Conservation (phyloP, 1,140 invertebrate species). For the Cephus cinctus region DNA sequence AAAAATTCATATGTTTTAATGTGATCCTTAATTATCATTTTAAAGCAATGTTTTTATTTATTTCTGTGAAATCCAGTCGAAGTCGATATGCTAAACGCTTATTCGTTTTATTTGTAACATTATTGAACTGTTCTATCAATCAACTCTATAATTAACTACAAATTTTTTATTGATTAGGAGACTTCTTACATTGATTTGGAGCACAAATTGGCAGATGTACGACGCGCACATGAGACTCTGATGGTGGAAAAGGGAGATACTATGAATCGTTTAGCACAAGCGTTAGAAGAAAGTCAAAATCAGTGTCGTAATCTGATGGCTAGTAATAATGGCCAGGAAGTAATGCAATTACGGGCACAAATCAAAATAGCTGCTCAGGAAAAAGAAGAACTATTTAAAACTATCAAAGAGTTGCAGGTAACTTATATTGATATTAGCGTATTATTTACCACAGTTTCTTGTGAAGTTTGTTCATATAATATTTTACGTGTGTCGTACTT, state of each 20-base stretch:
- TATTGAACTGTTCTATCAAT: conserved; percentile 9
- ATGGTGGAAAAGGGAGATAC: conserved; percentile 48
- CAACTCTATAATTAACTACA: conserved; percentile 9
- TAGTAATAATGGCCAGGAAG: conserved; percentile 38
- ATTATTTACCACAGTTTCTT: too few species aligned
- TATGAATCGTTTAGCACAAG: conserved; percentile 43
- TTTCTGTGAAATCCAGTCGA: too few species aligned
- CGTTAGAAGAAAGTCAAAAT: conserved; percentile 43
- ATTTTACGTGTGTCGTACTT: too few species aligned
- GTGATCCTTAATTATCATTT: neutral
- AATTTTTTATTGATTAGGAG: conserved; percentile 28
- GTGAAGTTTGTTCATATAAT: too few species aligned
- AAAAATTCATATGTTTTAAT: too few species aligned
- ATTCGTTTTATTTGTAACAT: too few species aligned
- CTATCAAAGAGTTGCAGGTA: conserved; percentile 43
- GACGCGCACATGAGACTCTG: conserved; percentile 39
- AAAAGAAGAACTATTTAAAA: conserved; percentile 41
- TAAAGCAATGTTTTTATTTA: too few species aligned
- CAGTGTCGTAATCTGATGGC: conserved; percentile 46
- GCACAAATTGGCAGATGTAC: conserved; percentile 41
- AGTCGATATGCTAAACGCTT: too few species aligned
- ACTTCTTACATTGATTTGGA: conserved; percentile 33
- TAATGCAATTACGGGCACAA: conserved; percentile 39
- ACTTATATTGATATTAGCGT: conserved; percentile 1
- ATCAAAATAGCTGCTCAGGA: conserved; percentile 39